phyloP scores from a whole-genome alignment of 2,113 vertebrate genomes.

The Syrrhaptes paradoxus region DNA sequence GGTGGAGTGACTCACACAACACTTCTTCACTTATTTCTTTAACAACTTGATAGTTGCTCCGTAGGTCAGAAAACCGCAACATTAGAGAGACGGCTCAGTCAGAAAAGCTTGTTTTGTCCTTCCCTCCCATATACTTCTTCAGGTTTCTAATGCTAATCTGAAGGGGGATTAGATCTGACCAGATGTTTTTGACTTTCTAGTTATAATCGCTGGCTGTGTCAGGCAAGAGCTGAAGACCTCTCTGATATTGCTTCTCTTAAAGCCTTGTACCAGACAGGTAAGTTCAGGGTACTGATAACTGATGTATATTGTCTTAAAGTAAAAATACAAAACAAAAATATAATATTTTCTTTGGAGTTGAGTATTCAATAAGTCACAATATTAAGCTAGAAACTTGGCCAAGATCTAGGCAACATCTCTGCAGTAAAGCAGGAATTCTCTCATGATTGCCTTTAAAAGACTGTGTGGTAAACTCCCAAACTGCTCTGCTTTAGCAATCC shows the following conservation, averaged over 20 bases:
- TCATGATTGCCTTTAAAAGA: background rate
- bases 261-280: constrained; percentile 97
- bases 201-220: constrained; percentile 95
- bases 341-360: background rate
- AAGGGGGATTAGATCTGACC: background rate
- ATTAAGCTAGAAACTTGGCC: background rate
- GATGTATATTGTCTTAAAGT: background rate
- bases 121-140: background rate
- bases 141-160: background rate
- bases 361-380: background rate
- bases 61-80: background rate
- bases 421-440: background rate
- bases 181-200: constrained; percentile 73
- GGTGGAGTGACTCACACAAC: too few species aligned
- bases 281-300: background rate
- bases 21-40: background rate
- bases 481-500: background rate
- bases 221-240: constrained; percentile 94
- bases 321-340: background rate
- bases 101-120: background rate
- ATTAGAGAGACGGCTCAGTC: background rate
- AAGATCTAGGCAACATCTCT: background rate
- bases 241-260: constrained; percentile 97
- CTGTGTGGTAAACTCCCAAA: background rate
- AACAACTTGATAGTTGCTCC: background rate